Conservation (phyloP, 1,140 invertebrate species). For the Hestina assimilis region DNA sequence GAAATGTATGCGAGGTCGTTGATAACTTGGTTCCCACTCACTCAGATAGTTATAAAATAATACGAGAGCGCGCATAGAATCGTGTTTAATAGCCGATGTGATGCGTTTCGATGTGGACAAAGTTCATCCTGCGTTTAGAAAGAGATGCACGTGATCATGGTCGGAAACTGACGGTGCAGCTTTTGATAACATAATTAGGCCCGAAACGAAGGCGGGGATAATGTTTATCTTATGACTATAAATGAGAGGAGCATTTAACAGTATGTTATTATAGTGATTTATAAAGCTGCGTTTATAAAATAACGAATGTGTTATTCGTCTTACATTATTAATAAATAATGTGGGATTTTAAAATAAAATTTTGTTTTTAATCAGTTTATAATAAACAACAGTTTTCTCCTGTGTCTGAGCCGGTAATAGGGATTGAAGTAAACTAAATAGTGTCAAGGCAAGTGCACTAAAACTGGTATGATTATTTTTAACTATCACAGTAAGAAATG, state of each 20-base stretch:
- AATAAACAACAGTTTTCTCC: too few species aligned
- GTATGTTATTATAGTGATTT: slow-evolving; percentile 1
- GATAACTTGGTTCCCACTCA: slow-evolving; percentile 38
- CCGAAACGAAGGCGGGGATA: slow-evolving; percentile 42
- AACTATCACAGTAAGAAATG: slow-evolving; percentile 21
- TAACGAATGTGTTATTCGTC: too few species aligned
- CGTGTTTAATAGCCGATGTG: slow-evolving; percentile 70
- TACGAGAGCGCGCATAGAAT: slow-evolving; percentile 73
- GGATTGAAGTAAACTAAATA: background rate
- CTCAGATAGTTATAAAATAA: slow-evolving; percentile 45
- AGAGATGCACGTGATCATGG: slow-evolving; percentile 47
- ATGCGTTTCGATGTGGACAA: slow-evolving; percentile 37
- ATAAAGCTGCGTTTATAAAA: background rate
- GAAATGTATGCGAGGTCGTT: slow-evolving; percentile 45
- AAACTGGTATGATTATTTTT: background rate
- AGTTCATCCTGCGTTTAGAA: slow-evolving; percentile 47
- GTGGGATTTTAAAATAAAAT: too few species aligned
- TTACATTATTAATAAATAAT: too few species aligned
- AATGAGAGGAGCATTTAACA: slow-evolving; percentile 13
- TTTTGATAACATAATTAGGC: slow-evolving; percentile 76
- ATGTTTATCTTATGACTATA: slow-evolving; percentile 52
- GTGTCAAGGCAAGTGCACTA: background rate
- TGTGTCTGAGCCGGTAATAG: too few species aligned
- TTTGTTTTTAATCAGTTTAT: too few species aligned
- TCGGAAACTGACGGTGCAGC: slow-evolving; percentile 46